A percentile compares a stretch with the other conserved stretches of the same genome.
Conservation (phyloP, 1,140 invertebrate species). For the Panagrolaimus sp. region DNA sequence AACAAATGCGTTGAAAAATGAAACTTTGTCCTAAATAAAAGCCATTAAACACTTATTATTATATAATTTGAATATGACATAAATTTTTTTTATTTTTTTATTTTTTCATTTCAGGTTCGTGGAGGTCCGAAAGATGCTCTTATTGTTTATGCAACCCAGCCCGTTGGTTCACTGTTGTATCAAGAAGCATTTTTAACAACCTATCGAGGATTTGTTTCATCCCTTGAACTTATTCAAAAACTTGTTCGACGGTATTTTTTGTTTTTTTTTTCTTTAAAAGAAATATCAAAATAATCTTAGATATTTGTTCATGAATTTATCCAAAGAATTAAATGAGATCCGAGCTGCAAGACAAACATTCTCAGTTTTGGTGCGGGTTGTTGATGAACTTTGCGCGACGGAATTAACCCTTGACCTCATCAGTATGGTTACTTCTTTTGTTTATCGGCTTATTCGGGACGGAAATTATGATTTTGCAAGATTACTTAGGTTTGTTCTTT, state of each 20-base stretch:
- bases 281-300: conserved; percentile 19
- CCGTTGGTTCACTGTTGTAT: conserved; percentile 47
- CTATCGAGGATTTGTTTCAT: conserved; percentile 49
- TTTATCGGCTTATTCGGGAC: conserved; percentile 46
- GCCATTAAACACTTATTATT: not conserved
- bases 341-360: conserved; percentile 49
- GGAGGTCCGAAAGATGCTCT: conserved; percentile 53
- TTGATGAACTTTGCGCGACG: conserved; percentile 48
- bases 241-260: conserved; percentile 40
- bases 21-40: not conserved
- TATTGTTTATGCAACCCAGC: conserved; percentile 51
- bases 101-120: conserved; percentile 39
- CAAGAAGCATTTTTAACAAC: conserved; percentile 55
- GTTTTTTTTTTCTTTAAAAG: no score
- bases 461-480: conserved; percentile 46
- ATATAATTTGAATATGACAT: not conserved
- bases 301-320: conserved; percentile 45
- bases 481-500: conserved; percentile 37
- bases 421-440: conserved; percentile 43
- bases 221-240: conserved; percentile 50
- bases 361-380: conserved; percentile 48
- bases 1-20: not conserved
- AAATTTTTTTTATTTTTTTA: not conserved
- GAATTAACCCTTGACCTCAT: conserved; percentile 44
- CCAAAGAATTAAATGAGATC: conserved; percentile 24